Conservation (phyloP, 1,140 invertebrate genomes). For the Drosophila tsacasi region DNA sequence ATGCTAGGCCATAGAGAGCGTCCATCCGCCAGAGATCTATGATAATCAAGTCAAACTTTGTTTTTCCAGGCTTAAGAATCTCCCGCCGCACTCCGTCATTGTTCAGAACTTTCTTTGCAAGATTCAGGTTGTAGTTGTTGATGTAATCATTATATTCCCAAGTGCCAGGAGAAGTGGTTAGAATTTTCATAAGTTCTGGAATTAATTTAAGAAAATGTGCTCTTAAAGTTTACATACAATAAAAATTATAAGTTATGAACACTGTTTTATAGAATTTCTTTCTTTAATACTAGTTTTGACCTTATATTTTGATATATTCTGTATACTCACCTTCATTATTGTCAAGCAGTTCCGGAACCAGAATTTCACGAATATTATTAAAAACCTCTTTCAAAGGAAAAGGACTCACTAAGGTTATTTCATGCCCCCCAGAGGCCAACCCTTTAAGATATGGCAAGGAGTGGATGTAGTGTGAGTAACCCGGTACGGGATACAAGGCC, state of each 20-base stretch:
- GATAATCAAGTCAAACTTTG: slow-evolving; percentile 26
- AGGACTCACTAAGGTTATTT: slow-evolving; percentile 20
- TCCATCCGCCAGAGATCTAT: slow-evolving; percentile 25
- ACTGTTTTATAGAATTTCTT: neutral
- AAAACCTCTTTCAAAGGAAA: slow-evolving; percentile 4
- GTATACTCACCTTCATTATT: slow-evolving; percentile 7
- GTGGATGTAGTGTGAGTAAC: slow-evolving; percentile 19
- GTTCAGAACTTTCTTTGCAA: slow-evolving; percentile 15
- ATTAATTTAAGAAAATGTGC: neutral
- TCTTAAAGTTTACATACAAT: neutral
- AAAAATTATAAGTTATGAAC: too few species aligned
- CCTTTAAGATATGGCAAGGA: slow-evolving; percentile 20
- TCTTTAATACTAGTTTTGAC: too few species aligned
- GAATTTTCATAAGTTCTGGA: neutral
- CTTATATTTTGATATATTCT: neutral
- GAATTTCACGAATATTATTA: slow-evolving; percentile 14
- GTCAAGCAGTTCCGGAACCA: slow-evolving; percentile 11
- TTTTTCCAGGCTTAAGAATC: slow-evolving; percentile 20
- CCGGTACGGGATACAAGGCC: slow-evolving; percentile 26
- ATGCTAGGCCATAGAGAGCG: slow-evolving; percentile 19
- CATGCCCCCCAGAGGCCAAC: slow-evolving; percentile 24
- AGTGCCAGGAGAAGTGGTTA: neutral
- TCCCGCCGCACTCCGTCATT: slow-evolving; percentile 32
- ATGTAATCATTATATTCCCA: slow-evolving; percentile 10
- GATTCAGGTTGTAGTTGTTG: slow-evolving; percentile 1